Evolutionary conservation across 1,140 invertebrate species (phyloP).

Genomic region (Trichonephila inaurata): DNA sequence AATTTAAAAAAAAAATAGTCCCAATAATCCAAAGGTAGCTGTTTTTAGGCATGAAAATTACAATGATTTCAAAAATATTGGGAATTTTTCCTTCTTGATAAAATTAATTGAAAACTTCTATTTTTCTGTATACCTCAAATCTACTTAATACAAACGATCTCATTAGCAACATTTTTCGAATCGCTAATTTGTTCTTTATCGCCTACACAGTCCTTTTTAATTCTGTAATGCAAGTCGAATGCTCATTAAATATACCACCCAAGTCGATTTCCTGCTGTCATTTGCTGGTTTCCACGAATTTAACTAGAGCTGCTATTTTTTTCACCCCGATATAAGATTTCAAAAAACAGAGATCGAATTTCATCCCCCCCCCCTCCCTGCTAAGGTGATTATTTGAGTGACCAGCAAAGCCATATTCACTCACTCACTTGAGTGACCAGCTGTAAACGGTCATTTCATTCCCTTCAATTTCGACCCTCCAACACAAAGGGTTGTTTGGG

Average conservation of each 20-base stretch:
- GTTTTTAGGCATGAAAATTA: too few species aligned
- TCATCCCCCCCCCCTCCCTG: background rate
- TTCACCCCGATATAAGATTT: background rate
- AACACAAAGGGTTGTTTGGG: background rate
- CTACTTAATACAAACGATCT: too few species aligned
- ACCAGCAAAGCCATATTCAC: background rate
- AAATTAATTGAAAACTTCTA: too few species aligned
- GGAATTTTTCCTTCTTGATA: too few species aligned
- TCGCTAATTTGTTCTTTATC: background rate
- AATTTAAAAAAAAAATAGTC: too few species aligned
- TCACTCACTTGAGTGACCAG: background rate
- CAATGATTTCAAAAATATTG: too few species aligned
- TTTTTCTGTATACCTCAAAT: too few species aligned
- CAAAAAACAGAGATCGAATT: background rate
- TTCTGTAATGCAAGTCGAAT: background rate
- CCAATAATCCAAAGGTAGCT: too few species aligned
- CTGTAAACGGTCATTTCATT: background rate
- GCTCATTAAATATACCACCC: constrained; percentile 11
- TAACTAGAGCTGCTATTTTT: background rate
- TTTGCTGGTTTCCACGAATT: background rate
- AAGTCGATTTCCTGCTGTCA: background rate
- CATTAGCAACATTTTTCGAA: background rate
- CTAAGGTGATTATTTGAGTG: background rate
- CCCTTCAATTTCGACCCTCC: background rate
- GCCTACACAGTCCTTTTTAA: background rate